Conservation (phyloP, 2,113 vertebrate genomes). For the Progne subis region DNA sequence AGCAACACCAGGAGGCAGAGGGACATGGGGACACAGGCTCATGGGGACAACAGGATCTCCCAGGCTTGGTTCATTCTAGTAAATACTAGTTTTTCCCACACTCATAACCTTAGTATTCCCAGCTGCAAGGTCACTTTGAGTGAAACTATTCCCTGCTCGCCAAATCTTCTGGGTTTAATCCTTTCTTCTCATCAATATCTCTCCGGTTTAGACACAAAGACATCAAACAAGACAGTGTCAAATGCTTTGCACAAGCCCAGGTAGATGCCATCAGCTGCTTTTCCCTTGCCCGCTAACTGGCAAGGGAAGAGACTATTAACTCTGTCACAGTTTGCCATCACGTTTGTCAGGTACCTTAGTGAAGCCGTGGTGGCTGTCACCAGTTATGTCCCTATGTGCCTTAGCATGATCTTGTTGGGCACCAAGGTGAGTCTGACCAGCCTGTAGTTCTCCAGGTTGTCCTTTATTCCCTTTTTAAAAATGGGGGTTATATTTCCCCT, state of each 20-base stretch:
- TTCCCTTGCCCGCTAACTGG: not conserved
- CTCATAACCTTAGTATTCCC: not conserved
- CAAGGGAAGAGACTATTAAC: too few relatives aligned
- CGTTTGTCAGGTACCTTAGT: not conserved
- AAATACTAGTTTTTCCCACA: not conserved
- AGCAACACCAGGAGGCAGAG: too few relatives aligned
- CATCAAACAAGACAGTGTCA: not conserved
- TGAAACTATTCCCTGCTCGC: not conserved
- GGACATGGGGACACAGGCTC: not conserved
- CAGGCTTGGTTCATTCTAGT: not conserved
- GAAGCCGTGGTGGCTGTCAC: not conserved
- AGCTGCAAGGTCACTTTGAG: not conserved
- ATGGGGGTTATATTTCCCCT: not conserved
- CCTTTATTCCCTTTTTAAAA: not conserved
- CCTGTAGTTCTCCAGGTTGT: not conserved
- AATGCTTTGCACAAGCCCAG: not conserved
- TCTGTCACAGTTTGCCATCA: not conserved
- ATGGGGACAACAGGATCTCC: not conserved
- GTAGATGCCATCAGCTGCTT: not conserved
- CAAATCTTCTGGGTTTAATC: not conserved
- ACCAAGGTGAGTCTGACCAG: not conserved
- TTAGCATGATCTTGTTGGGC: not conserved
- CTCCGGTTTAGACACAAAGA: not conserved
- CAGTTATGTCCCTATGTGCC: accelerated
- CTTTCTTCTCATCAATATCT: not conserved